phyloP scores from a whole-genome alignment of 2,797 vertebrate species.

The Scleropages formosus region DNA sequence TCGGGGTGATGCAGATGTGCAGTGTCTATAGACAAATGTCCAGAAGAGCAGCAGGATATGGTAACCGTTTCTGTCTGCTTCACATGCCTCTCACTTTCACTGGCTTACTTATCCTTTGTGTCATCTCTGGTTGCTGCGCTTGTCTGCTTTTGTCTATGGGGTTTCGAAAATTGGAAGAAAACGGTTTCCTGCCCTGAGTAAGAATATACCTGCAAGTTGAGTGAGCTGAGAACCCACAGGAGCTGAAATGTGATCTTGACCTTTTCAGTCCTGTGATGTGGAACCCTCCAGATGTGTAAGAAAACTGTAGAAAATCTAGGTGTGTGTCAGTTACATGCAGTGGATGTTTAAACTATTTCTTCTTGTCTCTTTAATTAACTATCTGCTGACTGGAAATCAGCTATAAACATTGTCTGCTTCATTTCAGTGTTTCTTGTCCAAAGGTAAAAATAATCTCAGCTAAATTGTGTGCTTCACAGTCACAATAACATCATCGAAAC shows the following conservation, averaged over 20 bases:
- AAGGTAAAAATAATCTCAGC: too few relatives aligned
- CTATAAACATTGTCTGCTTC: too few relatives aligned
- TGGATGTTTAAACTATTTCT: too few relatives aligned
- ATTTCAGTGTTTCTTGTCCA: too few relatives aligned
- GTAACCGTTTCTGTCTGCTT: slow-evolving; percentile 35
- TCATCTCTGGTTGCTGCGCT: slow-evolving; percentile 41
- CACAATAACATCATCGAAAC: neutral
- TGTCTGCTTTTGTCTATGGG: slow-evolving; percentile 44
- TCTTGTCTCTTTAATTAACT: too few relatives aligned
- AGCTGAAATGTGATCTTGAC: neutral
- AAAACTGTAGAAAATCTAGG: too few relatives aligned
- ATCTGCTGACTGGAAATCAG: too few relatives aligned
- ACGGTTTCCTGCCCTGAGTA: slow-evolving; percentile 30
- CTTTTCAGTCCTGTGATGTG: neutral
- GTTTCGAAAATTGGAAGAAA: slow-evolving; percentile 26
- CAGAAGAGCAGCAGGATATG: slow-evolving; percentile 56
- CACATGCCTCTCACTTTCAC: slow-evolving; percentile 47
- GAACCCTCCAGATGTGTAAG: too few relatives aligned
- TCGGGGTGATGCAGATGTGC: neutral
- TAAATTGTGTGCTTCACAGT: neutral
- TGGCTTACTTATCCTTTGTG: slow-evolving; percentile 26
- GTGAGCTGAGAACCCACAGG: neutral
- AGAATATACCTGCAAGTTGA: neutral
- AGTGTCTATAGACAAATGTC: too few relatives aligned
- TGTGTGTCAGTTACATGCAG: too few relatives aligned